Conservation (phyloP, 1,140 invertebrate species). For the Leptinotarsa defecta region DNA sequence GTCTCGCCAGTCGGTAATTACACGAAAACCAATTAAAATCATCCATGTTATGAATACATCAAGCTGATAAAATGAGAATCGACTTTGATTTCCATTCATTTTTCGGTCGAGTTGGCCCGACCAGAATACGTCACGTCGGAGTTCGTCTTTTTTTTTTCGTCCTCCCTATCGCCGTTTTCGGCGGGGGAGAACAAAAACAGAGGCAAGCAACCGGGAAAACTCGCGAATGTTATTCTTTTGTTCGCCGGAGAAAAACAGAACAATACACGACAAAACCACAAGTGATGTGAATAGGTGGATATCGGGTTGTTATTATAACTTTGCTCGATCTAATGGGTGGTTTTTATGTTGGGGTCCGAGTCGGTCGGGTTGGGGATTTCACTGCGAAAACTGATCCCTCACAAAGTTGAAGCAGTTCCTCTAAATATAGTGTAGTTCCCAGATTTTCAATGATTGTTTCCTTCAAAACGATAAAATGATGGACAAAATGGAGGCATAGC, state of each 20-base stretch:
- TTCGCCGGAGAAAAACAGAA: background rate
- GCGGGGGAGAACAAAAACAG: slow-evolving; percentile 20
- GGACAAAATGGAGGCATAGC: no score
- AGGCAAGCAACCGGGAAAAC: slow-evolving; percentile 26
- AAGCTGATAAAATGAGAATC: slow-evolving; percentile 41
- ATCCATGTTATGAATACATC: slow-evolving; percentile 42
- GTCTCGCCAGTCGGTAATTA: background rate
- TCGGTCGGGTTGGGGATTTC: no score
- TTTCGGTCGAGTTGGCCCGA: slow-evolving; percentile 38
- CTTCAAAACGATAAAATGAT: no score
- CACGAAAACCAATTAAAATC: slow-evolving; percentile 40
- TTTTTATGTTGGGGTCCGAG: background rate
- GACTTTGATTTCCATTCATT: slow-evolving; percentile 41
- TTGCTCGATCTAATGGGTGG: background rate
- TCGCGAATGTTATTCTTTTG: slow-evolving; percentile 24
- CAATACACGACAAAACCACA: slow-evolving; percentile 18
- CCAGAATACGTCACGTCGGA: slow-evolving; percentile 34
- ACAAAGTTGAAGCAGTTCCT: no score
- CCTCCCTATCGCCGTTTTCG: slow-evolving; percentile 1
- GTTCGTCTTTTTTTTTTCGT: slow-evolving; percentile 21
- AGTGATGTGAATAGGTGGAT: slow-evolving; percentile 12
- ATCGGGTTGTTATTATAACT: background rate
- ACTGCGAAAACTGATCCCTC: no score
- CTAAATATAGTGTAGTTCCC: no score
- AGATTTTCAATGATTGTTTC: no score